These are phyloP conservation scores for Sweltsa coloradensis DNA, from an alignment of 1,140 invertebrate species.

Conservation along the genomic window DNA sequence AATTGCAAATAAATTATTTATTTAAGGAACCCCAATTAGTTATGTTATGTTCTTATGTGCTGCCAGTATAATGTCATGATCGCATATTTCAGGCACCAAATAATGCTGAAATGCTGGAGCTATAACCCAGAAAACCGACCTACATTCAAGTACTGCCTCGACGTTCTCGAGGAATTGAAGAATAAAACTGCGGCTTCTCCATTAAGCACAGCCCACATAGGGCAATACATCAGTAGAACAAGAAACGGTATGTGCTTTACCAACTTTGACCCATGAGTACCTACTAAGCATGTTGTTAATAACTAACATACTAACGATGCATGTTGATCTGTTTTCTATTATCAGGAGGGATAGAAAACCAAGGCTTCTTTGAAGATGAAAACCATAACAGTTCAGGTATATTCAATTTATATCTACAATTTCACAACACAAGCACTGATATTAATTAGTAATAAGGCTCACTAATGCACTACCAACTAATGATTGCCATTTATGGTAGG, in stretches of 20 bases:
- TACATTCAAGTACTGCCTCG: slow-evolving; percentile 61
- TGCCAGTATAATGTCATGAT: not conserved
- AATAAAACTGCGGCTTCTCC: slow-evolving; percentile 22
- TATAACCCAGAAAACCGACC: slow-evolving; percentile 60
- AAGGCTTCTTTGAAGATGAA: slow-evolving; percentile 39
- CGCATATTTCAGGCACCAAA: slow-evolving; percentile 46
- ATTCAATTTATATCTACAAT: too few species aligned
- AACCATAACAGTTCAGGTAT: slow-evolving; percentile 39
- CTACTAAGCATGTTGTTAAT: not conserved
- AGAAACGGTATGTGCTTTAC: slow-evolving; percentile 23
- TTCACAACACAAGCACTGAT: too few species aligned
- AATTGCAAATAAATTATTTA: slow-evolving; percentile 3
- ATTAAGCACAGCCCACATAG: slow-evolving; percentile 20
- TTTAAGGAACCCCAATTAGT: slow-evolving; percentile 8
- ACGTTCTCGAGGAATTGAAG: slow-evolving; percentile 41
- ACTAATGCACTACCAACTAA: too few species aligned
- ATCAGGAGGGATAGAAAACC: slow-evolving; percentile 33
- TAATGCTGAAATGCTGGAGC: slow-evolving; percentile 71
- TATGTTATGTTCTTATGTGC: slow-evolving; percentile 5
- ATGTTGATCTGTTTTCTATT: slow-evolving; percentile 6
- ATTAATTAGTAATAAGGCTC: too few species aligned
- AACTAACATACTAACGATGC: too few species aligned
- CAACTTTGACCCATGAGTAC: slow-evolving; percentile 20
- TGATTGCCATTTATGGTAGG: too few species aligned
- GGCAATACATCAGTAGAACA: slow-evolving; percentile 20